Base-by-base conservation (phyloP, 2,113 vertebrate genomes). In the Probosciger aterrimus region DNA sequence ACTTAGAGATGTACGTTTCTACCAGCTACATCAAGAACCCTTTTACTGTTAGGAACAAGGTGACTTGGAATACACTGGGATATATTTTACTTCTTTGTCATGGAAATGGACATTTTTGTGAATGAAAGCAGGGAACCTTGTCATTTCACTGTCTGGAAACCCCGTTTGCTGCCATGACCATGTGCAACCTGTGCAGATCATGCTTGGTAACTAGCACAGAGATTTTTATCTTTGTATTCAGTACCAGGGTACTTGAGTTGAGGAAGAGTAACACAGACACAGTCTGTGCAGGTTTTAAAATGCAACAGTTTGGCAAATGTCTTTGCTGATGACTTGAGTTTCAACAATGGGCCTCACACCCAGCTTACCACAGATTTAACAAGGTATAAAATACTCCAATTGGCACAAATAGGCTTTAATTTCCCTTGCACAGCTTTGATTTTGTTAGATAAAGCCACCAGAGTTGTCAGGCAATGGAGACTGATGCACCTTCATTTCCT, bases 121-220 rank as follows among this genome's bases (percentile, higher is more conserved):
- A 94, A 77, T 0, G 2, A 80, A 49, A 83, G 83, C 92, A 96
- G 95, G 83, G 80, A 96, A 82, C 53, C 19, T 68, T 76, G 44
- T 91, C 82, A 88, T 92, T 86, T 82, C 88, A 85, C 70, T 87
- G 49, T 55, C 77, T 82, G 86, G 52, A 90, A 93, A 41, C 75
- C 39, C 76, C 86, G 86, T 76, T 82, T 71, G 31, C 77, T 82
- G 90, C 87, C 88, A 85, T 65, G 64, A 33, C 76, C 90, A 69
- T 13, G 24, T 28, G 49, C 92, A 86, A 59, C 71, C 50, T 74
- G 37, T 46, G 63, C 80, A 88, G 88, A 41, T 75, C 82, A 30
- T 46, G 59, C 91, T 75, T n/a, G 79, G 49, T 68, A 71, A 86
- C 78, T 46, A 75, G 41, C 55, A 47, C 3, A 2, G 69, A 86